phyloP scores from a whole-genome alignment of 2,113 vertebrate genomes.

The Heterotis niloticus region DNA sequence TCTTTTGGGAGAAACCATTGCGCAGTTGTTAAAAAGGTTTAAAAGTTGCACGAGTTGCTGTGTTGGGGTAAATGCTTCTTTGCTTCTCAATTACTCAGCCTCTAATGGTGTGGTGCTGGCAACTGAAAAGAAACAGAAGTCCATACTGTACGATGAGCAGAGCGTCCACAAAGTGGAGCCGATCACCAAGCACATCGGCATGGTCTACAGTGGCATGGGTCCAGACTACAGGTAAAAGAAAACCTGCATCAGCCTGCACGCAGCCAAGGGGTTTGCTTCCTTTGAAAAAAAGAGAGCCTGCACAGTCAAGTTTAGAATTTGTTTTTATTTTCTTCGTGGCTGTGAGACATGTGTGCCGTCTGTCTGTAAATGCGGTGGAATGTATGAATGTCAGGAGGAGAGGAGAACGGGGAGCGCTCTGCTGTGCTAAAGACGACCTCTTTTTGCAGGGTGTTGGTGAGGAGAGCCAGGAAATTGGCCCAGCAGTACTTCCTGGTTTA shows the following conservation, averaged over 20 bases:
- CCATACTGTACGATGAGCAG: conserved; percentile 94
- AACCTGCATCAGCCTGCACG: neutral
- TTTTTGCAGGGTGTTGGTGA: conserved; percentile 82
- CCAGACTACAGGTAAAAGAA: conserved; percentile 88
- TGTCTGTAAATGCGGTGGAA: neutral
- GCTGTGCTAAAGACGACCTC: neutral
- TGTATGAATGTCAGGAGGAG: neutral
- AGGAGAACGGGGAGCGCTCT: neutral
- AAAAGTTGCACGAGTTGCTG: neutral
- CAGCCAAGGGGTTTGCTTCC: neutral
- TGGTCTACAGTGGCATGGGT: conserved; percentile 98
- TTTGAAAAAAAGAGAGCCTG: neutral
- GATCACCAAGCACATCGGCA: conserved; percentile 96
- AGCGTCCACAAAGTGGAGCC: conserved; percentile 98
- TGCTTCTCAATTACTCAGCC: conserved; percentile 59
- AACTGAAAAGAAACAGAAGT: conserved; percentile 98
- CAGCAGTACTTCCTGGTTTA: conserved; percentile 97
- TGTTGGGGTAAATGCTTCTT: no score
- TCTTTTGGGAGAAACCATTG: no score
- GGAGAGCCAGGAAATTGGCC: conserved; percentile 90
- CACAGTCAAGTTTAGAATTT: no score
- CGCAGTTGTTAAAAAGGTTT: neutral
- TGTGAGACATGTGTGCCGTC: no score
- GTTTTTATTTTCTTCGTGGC: no score
- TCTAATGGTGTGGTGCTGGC: conserved; percentile 96